Evolutionary conservation across 1,140 invertebrate genomes (phyloP), one percentile per base, ranked within the genome.

Genomic region (Sinonovacula constricta): DNA sequence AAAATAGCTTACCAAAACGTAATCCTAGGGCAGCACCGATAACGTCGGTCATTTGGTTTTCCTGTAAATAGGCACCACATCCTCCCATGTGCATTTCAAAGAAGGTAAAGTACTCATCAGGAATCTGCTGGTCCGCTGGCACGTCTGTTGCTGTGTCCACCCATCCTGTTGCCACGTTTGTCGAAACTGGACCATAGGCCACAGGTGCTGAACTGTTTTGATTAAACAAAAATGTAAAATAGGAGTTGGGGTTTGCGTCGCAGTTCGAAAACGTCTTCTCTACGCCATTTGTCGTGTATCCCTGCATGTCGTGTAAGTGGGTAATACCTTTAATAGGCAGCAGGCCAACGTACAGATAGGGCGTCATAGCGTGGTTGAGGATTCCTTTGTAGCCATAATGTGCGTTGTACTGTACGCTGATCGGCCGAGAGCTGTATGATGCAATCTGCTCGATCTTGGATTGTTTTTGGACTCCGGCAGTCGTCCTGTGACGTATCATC

Each of bases 1-100:
- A n/a, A n/a, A n/a, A n/a, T n/a, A n/a, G n/a, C 62, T 69, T 69
- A 70, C 67, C 34, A 26, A 60, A 72, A 39, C 57, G 31, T 10
- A 60, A 31, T n/a, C 69, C 69, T 28, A 62, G n/a, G 24, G 33
- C 34, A 14, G 56, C 69, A 14, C 69, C 69, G 26, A 14, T 60
- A n/a, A 60, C 33, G 12, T 72, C 28, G n/a, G 26, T 24, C 24
- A 72, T 45, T 26, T 33, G 28, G 12, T 49, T 22, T 7, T 30
- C 31, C 10, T 36, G 45, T 3, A 30, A 34, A 33, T 60, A 72
- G 0, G 56, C 69, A 24, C 69, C 69, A 30, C 69, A 72, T 0
- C 69, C 69, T 5, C 69, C 69, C 14, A 59, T 31, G 53, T 60
- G 56, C 14, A 57, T 51, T 36, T 72, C 69, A 59, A 51, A 72